Evolutionary conservation across 2,888 invertebrate species (phyloP).

Genomic region (Xestia sexstrigata): DNA sequence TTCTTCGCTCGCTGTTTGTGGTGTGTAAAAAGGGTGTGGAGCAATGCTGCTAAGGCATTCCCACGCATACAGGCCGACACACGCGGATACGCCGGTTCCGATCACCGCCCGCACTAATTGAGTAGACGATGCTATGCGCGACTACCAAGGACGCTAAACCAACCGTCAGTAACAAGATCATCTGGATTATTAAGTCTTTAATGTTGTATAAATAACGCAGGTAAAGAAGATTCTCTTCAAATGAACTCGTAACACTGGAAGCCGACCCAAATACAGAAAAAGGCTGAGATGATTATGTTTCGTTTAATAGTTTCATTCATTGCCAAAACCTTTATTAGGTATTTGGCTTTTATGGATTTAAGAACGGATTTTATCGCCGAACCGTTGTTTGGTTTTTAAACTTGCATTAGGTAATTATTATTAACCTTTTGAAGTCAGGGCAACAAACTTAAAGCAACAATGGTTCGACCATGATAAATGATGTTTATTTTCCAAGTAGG

Average conservation of each 20-base stretch:
- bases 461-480: slow-evolving; percentile 32
- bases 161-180: slow-evolving; percentile 55
- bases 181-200: slow-evolving; percentile 32
- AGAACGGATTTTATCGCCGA: slow-evolving; percentile 27
- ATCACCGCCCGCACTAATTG: slow-evolving; percentile 88
- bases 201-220: neutral
- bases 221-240: slow-evolving; percentile 6
- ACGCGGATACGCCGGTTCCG: slow-evolving; percentile 86
- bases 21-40: slow-evolving; percentile 76
- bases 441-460: slow-evolving; percentile 38
- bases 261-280: neutral
- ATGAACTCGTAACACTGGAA: slow-evolving; percentile 8
- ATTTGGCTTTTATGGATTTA: slow-evolving; percentile 14
- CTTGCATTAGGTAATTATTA: slow-evolving; percentile 16
- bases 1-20: slow-evolving; percentile 59
- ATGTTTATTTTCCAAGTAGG: too few relatives aligned
- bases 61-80: slow-evolving; percentile 81
- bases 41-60: slow-evolving; percentile 79
- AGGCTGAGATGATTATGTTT: neutral
- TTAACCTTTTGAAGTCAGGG: slow-evolving; percentile 21
- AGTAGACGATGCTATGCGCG: slow-evolving; percentile 76
- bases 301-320: neutral
- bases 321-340: neutral
- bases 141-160: slow-evolving; percentile 75
- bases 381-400: slow-evolving; percentile 11